Conservation (phyloP, 2,888 invertebrate species). For the Drosophila anomalipes region DNA sequence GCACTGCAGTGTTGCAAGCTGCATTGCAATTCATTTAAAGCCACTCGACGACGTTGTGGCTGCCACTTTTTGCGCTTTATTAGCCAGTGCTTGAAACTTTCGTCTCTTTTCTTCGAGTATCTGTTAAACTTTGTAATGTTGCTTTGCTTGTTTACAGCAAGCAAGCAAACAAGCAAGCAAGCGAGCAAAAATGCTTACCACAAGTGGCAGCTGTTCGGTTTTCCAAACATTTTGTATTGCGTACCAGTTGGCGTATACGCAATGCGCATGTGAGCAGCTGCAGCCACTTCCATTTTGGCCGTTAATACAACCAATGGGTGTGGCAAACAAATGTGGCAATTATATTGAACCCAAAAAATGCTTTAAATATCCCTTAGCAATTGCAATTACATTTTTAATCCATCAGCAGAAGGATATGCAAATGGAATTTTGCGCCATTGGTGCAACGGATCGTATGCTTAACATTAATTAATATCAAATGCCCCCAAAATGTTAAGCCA, state of each 20-base stretch:
- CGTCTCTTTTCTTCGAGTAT: background rate
- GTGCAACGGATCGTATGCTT: conserved; percentile 56
- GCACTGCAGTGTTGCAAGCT: conserved; percentile 38
- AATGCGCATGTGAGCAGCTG: conserved; percentile 31
- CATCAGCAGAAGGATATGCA: conserved; percentile 60
- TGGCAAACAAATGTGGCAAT: conserved; percentile 26
- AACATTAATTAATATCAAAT: conserved; percentile 77
- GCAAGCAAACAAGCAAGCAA: background rate
- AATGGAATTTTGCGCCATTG: conserved; percentile 40
- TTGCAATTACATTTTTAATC: conserved; percentile 72
- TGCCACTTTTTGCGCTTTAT: conserved; percentile 38
- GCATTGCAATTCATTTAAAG: conserved; percentile 60
- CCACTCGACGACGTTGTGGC: conserved; percentile 47
- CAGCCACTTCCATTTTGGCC: conserved; percentile 12
- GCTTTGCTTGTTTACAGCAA: conserved; percentile 2
- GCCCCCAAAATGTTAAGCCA: conserved; percentile 51
- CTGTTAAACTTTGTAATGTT: conserved; percentile 25
- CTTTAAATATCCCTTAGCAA: conserved; percentile 11
- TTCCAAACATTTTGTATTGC: conserved; percentile 7
- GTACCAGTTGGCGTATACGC: conserved; percentile 28
- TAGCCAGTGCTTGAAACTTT: conserved; percentile 23
- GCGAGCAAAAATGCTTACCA: conserved; percentile 17
- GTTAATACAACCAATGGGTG: conserved; percentile 7
- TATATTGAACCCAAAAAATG: conserved; percentile 23
- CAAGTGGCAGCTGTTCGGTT: conserved; percentile 9